Base-by-base conservation (phyloP, 2,888 invertebrate species). In the Lucinisca nassula region DNA sequence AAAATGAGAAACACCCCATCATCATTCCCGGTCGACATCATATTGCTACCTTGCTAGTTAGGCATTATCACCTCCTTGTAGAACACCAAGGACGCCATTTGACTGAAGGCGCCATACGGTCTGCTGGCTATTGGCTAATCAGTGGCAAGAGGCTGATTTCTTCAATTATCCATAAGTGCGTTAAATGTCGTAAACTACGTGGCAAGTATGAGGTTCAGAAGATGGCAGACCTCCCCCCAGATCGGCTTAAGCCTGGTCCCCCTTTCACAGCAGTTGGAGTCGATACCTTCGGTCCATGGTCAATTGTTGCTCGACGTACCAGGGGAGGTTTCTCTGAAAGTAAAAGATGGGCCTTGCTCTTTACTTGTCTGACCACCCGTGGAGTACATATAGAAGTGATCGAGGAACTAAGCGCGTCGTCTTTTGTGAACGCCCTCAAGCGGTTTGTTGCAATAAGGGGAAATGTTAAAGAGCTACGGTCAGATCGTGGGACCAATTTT, bases 191-290 rank as follows among this genome's bases (percentile, higher is more conserved):
- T 27, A 74, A 82, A 73, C 76, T 90, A n/a, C 75, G 87, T 17
- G 86, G 86, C 24, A 55, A 30, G 35, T 49, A 49, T 14, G 49
- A 58, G 32, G n/a, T 21, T 61, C 87, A 85, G 40, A 79, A 83
- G 61, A 90, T 90, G 87, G 45, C 85, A 21, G 87, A 88, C 45
- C 76, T 90, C 24, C 90, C 87, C 14, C 8, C 14, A 0, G 82
- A 88, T 35, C 58, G 88, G 8, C 51, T 79, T 0, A 30, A 78
- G 30, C 79, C 84, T n/a, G 73, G 75, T 24, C 87, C 89, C 24
- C 89, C 89, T 17, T 91, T 91, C 72, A 76, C 89, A 1, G 80
- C 77, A 27, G 81, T 89, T 51, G 90, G 89, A 6, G 79, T 89
- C 1, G 85, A 91, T 45, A 70, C 58, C 6, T 90, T 90, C 72